phyloP scores from a whole-genome alignment of 1,140 invertebrate species.

The Sitodiplosis mosellana region DNA sequence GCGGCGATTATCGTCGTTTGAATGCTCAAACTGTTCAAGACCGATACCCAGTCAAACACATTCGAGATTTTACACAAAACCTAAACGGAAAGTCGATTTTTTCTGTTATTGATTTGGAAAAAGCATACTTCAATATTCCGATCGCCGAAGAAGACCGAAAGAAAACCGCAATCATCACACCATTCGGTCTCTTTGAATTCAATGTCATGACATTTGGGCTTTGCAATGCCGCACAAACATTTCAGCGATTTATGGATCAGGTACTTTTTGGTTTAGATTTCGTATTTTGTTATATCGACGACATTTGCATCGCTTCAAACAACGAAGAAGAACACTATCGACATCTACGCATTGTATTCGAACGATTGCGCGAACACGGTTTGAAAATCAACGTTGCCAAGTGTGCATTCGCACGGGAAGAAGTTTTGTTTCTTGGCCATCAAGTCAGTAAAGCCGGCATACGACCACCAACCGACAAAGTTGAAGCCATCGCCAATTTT shows the following conservation, averaged over 20 bases:
- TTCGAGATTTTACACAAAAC: constrained; percentile 16
- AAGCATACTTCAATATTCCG: constrained; percentile 29
- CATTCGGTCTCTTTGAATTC: constrained; percentile 17
- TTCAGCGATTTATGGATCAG: constrained; percentile 7
- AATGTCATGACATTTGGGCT: constrained; percentile 14
- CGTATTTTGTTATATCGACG: constrained; percentile 28
- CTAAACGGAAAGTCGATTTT: constrained; percentile 21
- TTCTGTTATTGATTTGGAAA: constrained; percentile 24
- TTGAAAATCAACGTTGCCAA: constrained; percentile 15
- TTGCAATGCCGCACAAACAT: constrained; percentile 12
- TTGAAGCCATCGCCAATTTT: not conserved
- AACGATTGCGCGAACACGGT: constrained; percentile 12
- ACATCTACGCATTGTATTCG: constrained; percentile 11
- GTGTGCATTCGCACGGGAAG: constrained; percentile 9
- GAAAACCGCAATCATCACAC: constrained; percentile 23
- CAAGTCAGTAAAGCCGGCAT: constrained; percentile 13
- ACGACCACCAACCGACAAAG: constrained; percentile 7
- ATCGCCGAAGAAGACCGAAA: constrained; percentile 16
- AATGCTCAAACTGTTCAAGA: constrained; percentile 24
- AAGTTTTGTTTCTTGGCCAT: constrained; percentile 5
- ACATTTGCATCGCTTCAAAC: constrained; percentile 26
- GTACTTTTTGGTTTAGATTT: constrained; percentile 12
- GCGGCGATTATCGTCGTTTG: constrained; percentile 27
- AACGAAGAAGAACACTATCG: constrained; percentile 11
- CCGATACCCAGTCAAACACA: constrained; percentile 21